Evolutionary conservation across 1,140 invertebrate genomes (phyloP), one percentile per base, ranked within the genome.

Genomic region (Aphis gossypii): DNA sequence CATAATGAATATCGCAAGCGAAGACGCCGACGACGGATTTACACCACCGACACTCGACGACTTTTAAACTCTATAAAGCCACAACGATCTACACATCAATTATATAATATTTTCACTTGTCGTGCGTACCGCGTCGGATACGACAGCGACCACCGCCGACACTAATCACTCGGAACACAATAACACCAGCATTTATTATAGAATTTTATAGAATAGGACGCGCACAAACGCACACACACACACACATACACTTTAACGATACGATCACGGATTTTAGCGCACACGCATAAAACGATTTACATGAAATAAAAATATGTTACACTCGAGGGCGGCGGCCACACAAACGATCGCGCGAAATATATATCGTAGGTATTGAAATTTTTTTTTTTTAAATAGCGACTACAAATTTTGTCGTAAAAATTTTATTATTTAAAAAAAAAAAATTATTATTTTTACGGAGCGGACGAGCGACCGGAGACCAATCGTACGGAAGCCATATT

Each of bases 401-500:
- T 44, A 41, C 23, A 4, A 11, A 41, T 41, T 83, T 83, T 18
- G 35, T 38, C 7, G 46, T 8, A 86, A 44, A 86, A 35, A n/a
- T 48, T 87, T 48, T 48, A n/a, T 30, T 14, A 14, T 84, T 84
- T 18, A 51, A 18, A 44, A 86, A 86, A 86, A 86, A 46, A 86
- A 46, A 44, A 8, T 21, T 86, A 38, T 60, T 30, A 56, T 90
- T 90, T 48, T 82, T 21, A 93, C 92, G 82, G 76, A 56, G 3
- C 92, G 82, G 35, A 93, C 92, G 92, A 83, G 92, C 92, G 92
- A 93, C 92, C 48, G 92, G n/a, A 86, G 82, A 86, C 82, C 92
- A 93, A 44, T 56, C 48, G 92, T 86, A 86, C 82, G 92, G 92
- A 86, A 93, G 92, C 92, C 92, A 93, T 93, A 93, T 93, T 93